Percentiles rank a stretch among this genome's conserved stretches.
These are phyloP conservation scores for Cardiocondyla obscurior DNA, from an alignment of 1,140 invertebrate genomes.

Conservation along the genomic window DNA sequence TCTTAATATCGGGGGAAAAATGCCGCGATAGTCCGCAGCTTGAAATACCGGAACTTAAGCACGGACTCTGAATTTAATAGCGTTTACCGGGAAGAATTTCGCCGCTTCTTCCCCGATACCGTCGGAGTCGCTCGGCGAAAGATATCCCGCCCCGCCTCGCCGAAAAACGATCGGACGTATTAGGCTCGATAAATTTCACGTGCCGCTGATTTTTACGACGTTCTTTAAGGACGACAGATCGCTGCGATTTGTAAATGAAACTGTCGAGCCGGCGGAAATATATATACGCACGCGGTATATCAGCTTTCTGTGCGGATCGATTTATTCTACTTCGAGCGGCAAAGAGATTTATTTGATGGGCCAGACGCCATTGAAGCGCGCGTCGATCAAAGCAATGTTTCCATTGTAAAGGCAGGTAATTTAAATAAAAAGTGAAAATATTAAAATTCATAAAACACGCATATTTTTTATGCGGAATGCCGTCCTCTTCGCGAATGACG, in stretches of 20 bases:
- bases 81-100: not conserved
- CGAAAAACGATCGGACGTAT: not conserved
- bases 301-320: conserved; percentile 19
- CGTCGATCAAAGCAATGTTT: conserved; percentile 39
- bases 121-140: not conserved
- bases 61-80: not conserved
- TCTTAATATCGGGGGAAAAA: not conserved
- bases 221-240: conserved; percentile 17
- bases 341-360: conserved; percentile 48
- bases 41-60: not conserved
- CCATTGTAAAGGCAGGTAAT: conserved; percentile 23
- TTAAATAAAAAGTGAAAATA: conserved; percentile 50
- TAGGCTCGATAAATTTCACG: not conserved
- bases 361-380: conserved; percentile 24
- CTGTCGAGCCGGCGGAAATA: not conserved
- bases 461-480: conserved; percentile 10
- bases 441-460: conserved; percentile 38
- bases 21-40: not conserved
- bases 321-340: conserved; percentile 41
- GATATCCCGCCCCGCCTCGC: not conserved
- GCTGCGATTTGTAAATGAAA: conserved; percentile 16
- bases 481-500: not conserved
- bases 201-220: not conserved
- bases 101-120: no score
- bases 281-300: conserved; percentile 15